Evolutionary conservation across 2,797 vertebrate genomes (phyloP).

Genomic region (Characodon lateralis): DNA sequence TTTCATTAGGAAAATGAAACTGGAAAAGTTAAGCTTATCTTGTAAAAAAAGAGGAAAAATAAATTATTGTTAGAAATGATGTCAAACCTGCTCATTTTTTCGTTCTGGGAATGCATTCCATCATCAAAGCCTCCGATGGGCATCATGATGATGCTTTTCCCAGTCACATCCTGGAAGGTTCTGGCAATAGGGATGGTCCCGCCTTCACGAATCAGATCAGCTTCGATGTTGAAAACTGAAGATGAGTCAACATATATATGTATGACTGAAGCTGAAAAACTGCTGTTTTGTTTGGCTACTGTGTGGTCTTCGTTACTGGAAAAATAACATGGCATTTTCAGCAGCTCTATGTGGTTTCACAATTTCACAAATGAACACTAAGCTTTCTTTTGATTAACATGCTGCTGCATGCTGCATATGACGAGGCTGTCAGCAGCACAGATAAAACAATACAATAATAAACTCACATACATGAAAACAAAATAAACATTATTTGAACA

Average conservation of each 20-base stretch:
- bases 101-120: slow-evolving; percentile 91
- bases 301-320: neutral
- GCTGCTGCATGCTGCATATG: neutral
- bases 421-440: no score
- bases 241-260: neutral
- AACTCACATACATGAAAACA: no score
- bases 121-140: slow-evolving; percentile 91
- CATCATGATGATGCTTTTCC: slow-evolving; percentile 90
- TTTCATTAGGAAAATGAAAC: neutral
- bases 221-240: slow-evolving; percentile 86
- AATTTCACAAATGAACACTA: neutral
- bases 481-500: no score
- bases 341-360: neutral
- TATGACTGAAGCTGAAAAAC: neutral
- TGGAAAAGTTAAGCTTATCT: neutral
- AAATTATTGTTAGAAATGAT: neutral
- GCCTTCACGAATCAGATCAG: slow-evolving; percentile 91
- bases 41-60: neutral
- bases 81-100: slow-evolving; percentile 92
- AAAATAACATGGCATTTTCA: neutral
- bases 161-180: slow-evolving; percentile 84
- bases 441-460: no score
- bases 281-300: neutral
- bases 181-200: slow-evolving; percentile 90
- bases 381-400: neutral